phyloP scores from a whole-genome alignment of 2,888 invertebrate species.

The Cremastinae sp. region DNA sequence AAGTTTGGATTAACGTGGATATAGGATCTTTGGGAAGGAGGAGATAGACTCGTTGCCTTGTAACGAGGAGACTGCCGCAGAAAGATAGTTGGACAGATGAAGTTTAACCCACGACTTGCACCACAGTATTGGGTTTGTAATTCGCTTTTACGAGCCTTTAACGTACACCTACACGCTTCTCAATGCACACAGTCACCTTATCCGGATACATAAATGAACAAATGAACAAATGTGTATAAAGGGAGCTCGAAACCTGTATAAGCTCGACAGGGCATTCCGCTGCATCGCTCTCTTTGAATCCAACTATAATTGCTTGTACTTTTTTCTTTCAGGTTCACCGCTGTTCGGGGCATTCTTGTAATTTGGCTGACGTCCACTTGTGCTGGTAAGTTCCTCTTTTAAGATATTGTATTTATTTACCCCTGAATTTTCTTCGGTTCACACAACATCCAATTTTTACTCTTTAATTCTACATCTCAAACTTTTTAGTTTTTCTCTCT shows the following conservation, averaged over 20 bases:
- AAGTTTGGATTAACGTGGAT: conserved; percentile 58
- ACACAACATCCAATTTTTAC: not conserved
- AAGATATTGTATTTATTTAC: conserved; percentile 10
- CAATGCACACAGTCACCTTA: no score
- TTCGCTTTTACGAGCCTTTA: conserved; percentile 57
- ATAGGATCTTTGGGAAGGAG: not conserved
- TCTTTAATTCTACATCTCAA: no score
- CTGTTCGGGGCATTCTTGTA: conserved; percentile 66
- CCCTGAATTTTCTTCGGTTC: conserved; percentile 6
- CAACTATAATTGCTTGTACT: conserved; percentile 61
- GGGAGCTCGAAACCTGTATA: conserved; percentile 23
- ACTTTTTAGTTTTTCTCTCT: no score
- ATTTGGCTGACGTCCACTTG: conserved; percentile 70
- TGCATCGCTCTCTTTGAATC: conserved; percentile 34
- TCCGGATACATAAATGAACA: not conserved
- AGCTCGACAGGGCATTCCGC: conserved; percentile 35
- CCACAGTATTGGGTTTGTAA: conserved; percentile 46
- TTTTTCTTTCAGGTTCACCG: conserved; percentile 69
- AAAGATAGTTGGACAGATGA: conserved; percentile 21
- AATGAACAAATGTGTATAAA: not conserved
- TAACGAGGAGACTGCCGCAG: conserved; percentile 22
- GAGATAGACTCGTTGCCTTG: conserved; percentile 10
- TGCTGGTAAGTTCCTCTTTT: conserved; percentile 69
- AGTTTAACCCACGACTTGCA: conserved; percentile 56
- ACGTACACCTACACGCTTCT: conserved; percentile 9